Evolutionary conservation across 2,113 vertebrate genomes (phyloP), one percentile per base, ranked within the genome.

Genomic region (Aphelocoma coerulescens): DNA sequence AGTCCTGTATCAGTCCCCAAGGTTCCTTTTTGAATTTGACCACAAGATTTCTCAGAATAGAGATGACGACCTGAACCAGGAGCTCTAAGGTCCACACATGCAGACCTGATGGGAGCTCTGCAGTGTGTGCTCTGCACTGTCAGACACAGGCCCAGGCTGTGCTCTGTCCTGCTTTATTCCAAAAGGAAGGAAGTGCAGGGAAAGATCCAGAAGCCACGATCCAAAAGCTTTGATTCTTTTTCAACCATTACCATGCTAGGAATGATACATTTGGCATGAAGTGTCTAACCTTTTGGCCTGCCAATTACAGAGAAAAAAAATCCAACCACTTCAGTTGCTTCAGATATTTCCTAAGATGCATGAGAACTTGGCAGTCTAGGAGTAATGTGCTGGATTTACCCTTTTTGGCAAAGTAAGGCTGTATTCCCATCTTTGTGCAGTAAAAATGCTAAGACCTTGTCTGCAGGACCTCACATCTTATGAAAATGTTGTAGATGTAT

Each of bases 121-220:
- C 32, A 41, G 22, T 41, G 11, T 1, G 3, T 15, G 35, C 17
- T 55, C n/a, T 81, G 17, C 3, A 1, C 22, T 74, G 16, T 35
- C 49, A 57, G 22, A 27, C 35, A 44, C 24, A 44, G 57, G 22
- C 1, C 4, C 3, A 39, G 33, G 16, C 59, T 0, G 0, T 65
- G 28, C 27, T 49, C 41, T 69, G 19, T 51, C 35, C 51, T 5
- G 5, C 46, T 46, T 58, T 43, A 30, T 74, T 82, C 26, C 32
- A 37, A 49, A 78, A 52, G 30, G 43, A 93, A 76, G n/a, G 6
- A 89, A 72, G 27, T 14, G 3, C 22, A 46, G 9, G 24, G 16
- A 72, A 51, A 68, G 62, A 54, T 52, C 35, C 30, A 80, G 83
- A 78, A 67, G 3, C 3, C 35, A 79, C 1, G 0, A 17, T 54